Evolutionary conservation across 2,888 invertebrate genomes (phyloP).

Genomic region (Busseola fusca): DNA sequence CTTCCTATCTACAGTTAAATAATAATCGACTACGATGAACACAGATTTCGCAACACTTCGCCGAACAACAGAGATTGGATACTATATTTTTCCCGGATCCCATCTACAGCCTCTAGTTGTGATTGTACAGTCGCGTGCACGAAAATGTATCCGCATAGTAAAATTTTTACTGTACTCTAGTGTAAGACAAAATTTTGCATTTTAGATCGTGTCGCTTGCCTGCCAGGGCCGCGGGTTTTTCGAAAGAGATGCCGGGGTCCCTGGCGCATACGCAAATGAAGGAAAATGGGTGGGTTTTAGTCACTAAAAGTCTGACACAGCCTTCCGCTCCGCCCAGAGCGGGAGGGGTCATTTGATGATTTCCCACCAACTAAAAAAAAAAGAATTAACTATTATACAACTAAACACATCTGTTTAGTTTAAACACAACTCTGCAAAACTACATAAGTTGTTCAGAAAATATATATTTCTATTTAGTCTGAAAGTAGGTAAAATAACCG

Average conservation of each 20-base stretch:
- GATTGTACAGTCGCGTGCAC: slow-evolving; percentile 34
- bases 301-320: too few species aligned
- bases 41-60: slow-evolving; percentile 27
- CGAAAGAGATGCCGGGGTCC: too few species aligned
- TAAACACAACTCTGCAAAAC: not conserved
- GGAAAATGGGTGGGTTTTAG: too few species aligned
- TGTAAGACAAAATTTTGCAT: not conserved
- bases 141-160: not conserved
- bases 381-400: too few species aligned
- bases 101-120: slow-evolving; percentile 9
- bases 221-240: too few species aligned
- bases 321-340: too few species aligned
- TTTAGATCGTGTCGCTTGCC: not conserved
- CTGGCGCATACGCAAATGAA: too few species aligned
- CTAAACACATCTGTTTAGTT: not conserved
- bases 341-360: too few species aligned
- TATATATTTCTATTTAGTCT: not conserved
- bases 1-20: not conserved
- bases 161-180: not conserved
- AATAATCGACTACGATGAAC: slow-evolving; percentile 24
- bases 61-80: slow-evolving; percentile 37
- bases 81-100: slow-evolving; percentile 40
- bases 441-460: not conserved
- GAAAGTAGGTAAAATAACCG: not conserved
- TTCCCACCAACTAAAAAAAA: too few species aligned